Evolutionary conservation across 2,113 vertebrate genomes (phyloP).

Genomic region (Procavia capensis): DNA sequence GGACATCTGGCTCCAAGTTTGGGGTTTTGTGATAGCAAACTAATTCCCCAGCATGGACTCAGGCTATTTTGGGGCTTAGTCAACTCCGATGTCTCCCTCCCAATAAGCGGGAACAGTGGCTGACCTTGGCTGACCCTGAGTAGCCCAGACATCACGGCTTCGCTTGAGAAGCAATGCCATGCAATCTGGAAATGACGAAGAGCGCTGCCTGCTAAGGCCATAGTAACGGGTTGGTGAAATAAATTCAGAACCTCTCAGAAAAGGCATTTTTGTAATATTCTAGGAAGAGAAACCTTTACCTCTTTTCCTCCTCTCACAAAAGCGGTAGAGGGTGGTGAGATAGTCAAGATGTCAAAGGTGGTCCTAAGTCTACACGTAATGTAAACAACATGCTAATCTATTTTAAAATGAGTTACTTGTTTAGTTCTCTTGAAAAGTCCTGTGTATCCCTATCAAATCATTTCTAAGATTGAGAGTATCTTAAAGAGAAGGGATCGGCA

Average conservation of each 20-base stretch:
- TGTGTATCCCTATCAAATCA: neutral
- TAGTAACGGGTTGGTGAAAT: neutral
- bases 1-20: slow-evolving; percentile 66
- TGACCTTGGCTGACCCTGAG: slow-evolving; percentile 72
- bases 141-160: slow-evolving; percentile 33
- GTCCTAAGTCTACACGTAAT: neutral
- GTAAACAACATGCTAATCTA: neutral
- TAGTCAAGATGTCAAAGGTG: neutral
- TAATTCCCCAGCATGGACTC: slow-evolving; percentile 67
- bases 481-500: neutral
- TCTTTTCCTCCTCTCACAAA: neutral
- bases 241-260: neutral
- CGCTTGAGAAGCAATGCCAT: slow-evolving; percentile 28
- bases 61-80: slow-evolving; percentile 77
- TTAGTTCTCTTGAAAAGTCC: neutral
- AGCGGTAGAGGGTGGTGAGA: neutral
- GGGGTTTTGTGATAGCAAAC: slow-evolving; percentile 69
- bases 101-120: slow-evolving; percentile 57
- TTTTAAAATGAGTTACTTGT: slow-evolving; percentile 6
- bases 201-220: neutral
- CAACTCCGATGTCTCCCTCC: slow-evolving; percentile 60
- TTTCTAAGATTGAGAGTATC: slow-evolving; percentile 5
- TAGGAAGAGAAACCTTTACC: neutral
- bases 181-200: neutral
- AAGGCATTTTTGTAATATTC: neutral